Evolutionary conservation across 2,888 invertebrate species (phyloP).

Genomic region (Idaea biselata): DNA sequence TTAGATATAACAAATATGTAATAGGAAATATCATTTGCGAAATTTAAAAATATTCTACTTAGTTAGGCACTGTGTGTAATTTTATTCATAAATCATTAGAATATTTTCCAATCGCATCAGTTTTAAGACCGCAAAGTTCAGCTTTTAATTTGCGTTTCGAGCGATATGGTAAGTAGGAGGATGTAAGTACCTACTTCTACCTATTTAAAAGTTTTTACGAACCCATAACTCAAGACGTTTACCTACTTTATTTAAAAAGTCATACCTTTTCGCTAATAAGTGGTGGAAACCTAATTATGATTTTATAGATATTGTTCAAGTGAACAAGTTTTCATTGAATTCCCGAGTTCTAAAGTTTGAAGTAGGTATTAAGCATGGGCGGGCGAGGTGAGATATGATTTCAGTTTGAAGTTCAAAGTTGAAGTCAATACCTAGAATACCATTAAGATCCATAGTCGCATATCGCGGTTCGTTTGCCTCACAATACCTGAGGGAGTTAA

Average conservation of each 20-base stretch:
- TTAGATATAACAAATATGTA: neutral
- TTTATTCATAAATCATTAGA: neutral
- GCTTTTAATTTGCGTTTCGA: neutral
- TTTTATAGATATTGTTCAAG: neutral
- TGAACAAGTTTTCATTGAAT: neutral
- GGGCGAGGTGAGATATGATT: neutral
- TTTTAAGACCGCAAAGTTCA: neutral
- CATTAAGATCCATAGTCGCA: slow-evolving; percentile 14
- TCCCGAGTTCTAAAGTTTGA: neutral
- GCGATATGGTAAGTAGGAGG: neutral
- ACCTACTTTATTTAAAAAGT: neutral
- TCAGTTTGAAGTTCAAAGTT: slow-evolving; percentile 8
- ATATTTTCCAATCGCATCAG: neutral
- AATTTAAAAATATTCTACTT: neutral
- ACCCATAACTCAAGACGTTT: neutral
- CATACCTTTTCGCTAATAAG: neutral
- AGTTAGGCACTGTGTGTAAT: neutral
- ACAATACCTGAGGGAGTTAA: slow-evolving; percentile 15
- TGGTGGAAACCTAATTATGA: neutral
- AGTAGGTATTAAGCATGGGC: neutral
- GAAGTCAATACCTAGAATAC: slow-evolving; percentile 21
- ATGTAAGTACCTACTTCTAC: neutral
- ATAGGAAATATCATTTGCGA: too few species aligned
- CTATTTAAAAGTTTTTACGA: neutral
- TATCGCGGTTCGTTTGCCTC: slow-evolving; percentile 18